Evolutionary conservation across 2,888 invertebrate species (phyloP).

Genomic region (Dione vanillae): DNA sequence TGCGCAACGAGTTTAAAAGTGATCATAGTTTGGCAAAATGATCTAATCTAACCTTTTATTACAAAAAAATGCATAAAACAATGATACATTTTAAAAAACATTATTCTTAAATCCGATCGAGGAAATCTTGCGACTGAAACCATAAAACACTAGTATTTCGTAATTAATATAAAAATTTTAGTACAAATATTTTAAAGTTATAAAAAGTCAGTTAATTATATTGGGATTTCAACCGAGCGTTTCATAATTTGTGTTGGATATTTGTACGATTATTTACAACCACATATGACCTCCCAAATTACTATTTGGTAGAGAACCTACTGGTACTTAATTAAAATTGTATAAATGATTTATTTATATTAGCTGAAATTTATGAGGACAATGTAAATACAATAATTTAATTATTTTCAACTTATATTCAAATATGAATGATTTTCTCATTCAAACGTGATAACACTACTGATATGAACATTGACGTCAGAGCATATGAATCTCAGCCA

Average conservation of each 20-base stretch:
- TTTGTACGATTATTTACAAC: not conserved
- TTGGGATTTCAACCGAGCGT: not conserved
- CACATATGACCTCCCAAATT: not conserved
- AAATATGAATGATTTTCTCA: not conserved
- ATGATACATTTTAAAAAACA: too few relatives aligned
- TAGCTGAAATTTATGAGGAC: not conserved
- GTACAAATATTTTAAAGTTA: too few relatives aligned
- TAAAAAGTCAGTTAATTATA: not conserved
- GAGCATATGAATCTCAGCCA: not conserved
- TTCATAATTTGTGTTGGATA: not conserved
- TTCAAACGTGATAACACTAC: constrained; percentile 1
- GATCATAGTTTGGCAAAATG: too few relatives aligned
- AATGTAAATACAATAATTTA: not conserved
- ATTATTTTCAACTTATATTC: not conserved
- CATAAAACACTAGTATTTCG: too few relatives aligned
- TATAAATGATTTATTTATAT: too few relatives aligned
- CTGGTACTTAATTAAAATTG: not conserved
- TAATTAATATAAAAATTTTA: too few relatives aligned
- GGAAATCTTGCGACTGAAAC: too few relatives aligned
- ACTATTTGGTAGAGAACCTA: too few relatives aligned
- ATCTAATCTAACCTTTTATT: too few relatives aligned
- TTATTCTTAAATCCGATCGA: too few relatives aligned
- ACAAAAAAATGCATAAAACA: too few relatives aligned
- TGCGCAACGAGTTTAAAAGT: too few relatives aligned
- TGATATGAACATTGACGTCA: not conserved